Evolutionary conservation across 2,113 vertebrate species (phyloP), one percentile per base, ranked within the genome.

Genomic region (Cephalopholis sonnerati): DNA sequence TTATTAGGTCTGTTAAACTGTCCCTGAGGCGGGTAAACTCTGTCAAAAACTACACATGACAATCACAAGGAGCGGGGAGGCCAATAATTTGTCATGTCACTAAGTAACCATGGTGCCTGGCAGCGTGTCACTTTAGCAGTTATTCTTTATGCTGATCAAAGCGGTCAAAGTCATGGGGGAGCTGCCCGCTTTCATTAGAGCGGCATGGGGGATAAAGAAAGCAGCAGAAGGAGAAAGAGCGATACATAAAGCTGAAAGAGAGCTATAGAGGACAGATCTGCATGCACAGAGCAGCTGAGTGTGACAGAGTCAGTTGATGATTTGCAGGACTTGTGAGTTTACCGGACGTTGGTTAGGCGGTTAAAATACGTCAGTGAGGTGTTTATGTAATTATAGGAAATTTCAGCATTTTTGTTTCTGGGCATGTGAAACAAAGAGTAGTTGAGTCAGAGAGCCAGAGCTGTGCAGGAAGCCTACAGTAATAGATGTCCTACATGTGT

Each of bases 131-230:
- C 71, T 55, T 48, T 25, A 39, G 53, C 1, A 25, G 67, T 81
- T 86, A 16, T 77, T 85, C 79, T 83, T 69, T 74, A 73, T 22
- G 25, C 48, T 77, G 87, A 91, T 92, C 89, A 91, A 90, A 88
- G 87, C 61, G 78, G 77, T 58, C 61, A 3, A 65, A 79, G 70
- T 82, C 61, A 57, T 13, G 50, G 29, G 73, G 81, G 67, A 63
- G 80, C n/a, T 12, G 80, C 32, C 61, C 67, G 64, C 61, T 62
- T 63, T 63, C 62, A 76, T 57, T 36, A 72, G 55, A 77, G 46
- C 8, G 0, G 41, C 29, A 18, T 3, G 22, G 29, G 20, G 24
- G 22, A 4, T n/a, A 62, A 54, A 8, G 51, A 48, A 44, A 59
- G 46, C 25, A 46, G 77, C 16, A 32, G 46, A 25, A 36, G 27